Evolutionary conservation across 2,113 vertebrate genomes (phyloP).

Genomic region (Muntiacus muntjak): DNA sequence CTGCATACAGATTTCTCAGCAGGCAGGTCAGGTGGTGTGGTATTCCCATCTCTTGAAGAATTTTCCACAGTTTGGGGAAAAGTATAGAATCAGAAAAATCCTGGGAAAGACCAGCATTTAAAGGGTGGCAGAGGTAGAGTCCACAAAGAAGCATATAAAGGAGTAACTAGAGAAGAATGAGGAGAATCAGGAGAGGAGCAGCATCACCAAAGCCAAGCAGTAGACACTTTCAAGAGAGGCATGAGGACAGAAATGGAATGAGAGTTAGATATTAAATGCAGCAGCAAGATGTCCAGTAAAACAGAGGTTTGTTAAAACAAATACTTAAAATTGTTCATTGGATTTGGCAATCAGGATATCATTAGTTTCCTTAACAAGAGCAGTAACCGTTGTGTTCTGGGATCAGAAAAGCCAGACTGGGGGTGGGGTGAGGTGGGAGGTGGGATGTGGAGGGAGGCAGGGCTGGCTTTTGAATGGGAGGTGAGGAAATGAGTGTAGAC

Average conservation of each 20-base stretch:
- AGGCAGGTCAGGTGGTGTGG: neutral
- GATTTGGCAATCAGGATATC: neutral
- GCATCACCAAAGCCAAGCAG: neutral
- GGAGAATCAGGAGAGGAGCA: neutral
- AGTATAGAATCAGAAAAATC: neutral
- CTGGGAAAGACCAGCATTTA: neutral
- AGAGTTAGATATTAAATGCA: neutral
- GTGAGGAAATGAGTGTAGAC: neutral
- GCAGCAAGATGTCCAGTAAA: neutral
- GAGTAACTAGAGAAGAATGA: neutral
- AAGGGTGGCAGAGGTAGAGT: neutral
- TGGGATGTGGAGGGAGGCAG: neutral
- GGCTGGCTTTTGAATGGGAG: neutral
- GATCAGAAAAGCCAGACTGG: neutral
- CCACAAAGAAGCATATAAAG: neutral
- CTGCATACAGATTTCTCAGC: neutral
- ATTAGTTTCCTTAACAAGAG: constrained; percentile 6
- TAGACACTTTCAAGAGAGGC: neutral
- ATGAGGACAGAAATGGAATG: neutral
- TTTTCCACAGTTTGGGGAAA: neutral
- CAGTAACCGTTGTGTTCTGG: neutral
- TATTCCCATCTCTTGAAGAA: neutral
- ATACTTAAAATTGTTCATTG: neutral
- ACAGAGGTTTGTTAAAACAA: neutral
- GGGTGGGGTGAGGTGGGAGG: neutral